phyloP scores from a whole-genome alignment of 2,888 invertebrate species.

The Craniophora ligustri region DNA sequence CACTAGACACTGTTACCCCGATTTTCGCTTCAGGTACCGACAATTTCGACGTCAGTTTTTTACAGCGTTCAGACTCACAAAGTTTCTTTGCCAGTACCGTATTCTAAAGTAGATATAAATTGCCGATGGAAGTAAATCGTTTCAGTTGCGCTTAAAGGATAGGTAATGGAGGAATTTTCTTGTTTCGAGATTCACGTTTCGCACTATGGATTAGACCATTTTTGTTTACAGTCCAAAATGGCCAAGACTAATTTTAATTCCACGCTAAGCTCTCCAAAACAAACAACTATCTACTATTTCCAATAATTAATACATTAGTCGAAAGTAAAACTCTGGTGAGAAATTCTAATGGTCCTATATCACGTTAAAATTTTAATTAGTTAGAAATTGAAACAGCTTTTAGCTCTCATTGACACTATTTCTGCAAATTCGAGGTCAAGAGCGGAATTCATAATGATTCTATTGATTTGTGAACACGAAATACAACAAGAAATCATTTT shows the following conservation, averaged over 20 bases:
- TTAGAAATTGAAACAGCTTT: neutral
- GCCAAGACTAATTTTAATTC: constrained; percentile 33
- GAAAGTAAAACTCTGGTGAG: neutral
- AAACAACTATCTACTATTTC: neutral
- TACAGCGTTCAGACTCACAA: constrained; percentile 21
- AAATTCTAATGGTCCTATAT: neutral
- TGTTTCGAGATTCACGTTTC: constrained; percentile 14
- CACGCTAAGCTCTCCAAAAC: neutral
- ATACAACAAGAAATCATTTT: constrained; percentile 6
- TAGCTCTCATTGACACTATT: neutral
- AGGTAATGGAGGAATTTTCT: constrained; percentile 36
- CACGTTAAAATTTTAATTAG: neutral
- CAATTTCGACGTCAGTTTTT: constrained; percentile 63
- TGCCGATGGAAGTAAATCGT: constrained; percentile 15
- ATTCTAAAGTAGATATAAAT: constrained; percentile 40
- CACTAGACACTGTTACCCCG: constrained; percentile 39
- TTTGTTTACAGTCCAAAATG: constrained; percentile 24
- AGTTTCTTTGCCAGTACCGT: constrained; percentile 50
- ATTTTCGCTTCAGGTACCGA: constrained; percentile 48
- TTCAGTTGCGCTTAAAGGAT: constrained; percentile 31
- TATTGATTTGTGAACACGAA: constrained; percentile 27
- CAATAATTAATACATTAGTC: too few relatives aligned
- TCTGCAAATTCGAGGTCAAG: neutral
- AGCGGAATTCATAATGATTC: constrained; percentile 1
- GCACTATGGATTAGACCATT: constrained; percentile 26